Base-by-base conservation (phyloP, 2,888 invertebrate genomes). In the Glaucopsyche alexis region DNA sequence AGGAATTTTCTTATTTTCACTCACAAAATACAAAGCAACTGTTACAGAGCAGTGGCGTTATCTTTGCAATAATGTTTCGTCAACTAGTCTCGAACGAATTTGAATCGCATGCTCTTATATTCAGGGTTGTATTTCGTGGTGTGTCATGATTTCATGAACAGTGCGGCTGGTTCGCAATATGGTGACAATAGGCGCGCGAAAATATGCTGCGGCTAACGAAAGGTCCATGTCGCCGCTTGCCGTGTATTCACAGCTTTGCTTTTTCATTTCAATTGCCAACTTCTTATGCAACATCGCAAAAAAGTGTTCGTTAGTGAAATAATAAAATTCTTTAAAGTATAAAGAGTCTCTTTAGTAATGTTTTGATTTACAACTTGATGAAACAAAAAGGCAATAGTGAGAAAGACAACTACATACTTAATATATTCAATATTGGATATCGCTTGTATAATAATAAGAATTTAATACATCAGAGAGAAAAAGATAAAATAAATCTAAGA, bases 121-220 rank as follows among this genome's bases (percentile, higher is more conserved):
- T 13, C 29, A 38, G 14, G 29, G 60, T 60, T 60, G 13, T 14
- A 38, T 60, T 60, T 60, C 7, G 60, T 4, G 19, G 55, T 13
- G 29, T 60, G 5, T 16, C 11, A 11, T 9, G 0, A 60, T 60
- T 1, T 16, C 11, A 11, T 9, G 0, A 60, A 6, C 7, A 29
- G 16, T 9, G 29, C 19, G 29, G 60, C 60, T 60, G 29, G 60
- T 60, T 60, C 29, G 60, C 60, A 60, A 60, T 60, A 60, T 29
- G 29, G 60, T 60, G 60, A 60, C 60, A 60, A 60, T 38, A 60
- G 60, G 60, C 60, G 29, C 60, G 60, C 60, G 60, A 60, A 60
- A 60, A 60, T 60, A 29, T 60, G 60, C 29, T 60, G 60, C 29
- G 60, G 60, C 60, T 16, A 55, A 55, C 55, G 60, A 60, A 60